These are phyloP conservation scores for Chinchilla lanigera DNA, from an alignment of 2,113 vertebrate species.

Conservation along the genomic window DNA sequence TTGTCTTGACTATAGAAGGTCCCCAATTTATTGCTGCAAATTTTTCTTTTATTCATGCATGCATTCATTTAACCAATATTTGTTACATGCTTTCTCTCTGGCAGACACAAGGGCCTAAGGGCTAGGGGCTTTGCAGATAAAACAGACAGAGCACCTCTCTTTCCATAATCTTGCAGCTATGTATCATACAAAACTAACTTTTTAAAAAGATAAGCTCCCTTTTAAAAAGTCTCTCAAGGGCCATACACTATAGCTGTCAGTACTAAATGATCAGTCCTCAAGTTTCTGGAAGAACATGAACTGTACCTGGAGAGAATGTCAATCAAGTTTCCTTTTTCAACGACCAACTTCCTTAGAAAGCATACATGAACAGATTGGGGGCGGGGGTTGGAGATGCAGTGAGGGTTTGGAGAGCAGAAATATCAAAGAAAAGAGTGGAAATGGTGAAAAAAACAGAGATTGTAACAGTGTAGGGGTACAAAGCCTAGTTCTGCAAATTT, in stretches of 20 bases:
- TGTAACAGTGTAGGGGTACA: background rate
- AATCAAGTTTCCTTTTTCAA: background rate
- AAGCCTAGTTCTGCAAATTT: background rate
- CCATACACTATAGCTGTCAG: background rate
- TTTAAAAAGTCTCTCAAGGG: background rate
- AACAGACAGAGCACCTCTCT: background rate
- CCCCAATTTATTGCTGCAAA: background rate
- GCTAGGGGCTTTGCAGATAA: background rate
- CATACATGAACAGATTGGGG: background rate
- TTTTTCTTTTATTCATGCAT: background rate
- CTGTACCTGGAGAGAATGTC: background rate
- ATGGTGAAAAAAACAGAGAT: background rate
- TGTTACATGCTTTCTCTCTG: background rate
- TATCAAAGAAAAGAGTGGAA: background rate
- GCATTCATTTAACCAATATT: background rate
- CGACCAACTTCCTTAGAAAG: background rate
- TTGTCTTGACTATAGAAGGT: background rate
- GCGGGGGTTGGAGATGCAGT: background rate
- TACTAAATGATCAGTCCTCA: background rate
- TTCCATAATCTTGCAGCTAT: background rate
- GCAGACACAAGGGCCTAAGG: background rate
- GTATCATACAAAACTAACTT: background rate
- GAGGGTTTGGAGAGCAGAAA: background rate
- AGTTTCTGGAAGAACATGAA: background rate
- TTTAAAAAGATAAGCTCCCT: background rate